A percentile compares a stretch with the other conserved stretches of the same genome.
These are phyloP conservation scores for Amazona vittata DNA, from an alignment of 2,113 vertebrate species.

Conservation along the genomic window DNA sequence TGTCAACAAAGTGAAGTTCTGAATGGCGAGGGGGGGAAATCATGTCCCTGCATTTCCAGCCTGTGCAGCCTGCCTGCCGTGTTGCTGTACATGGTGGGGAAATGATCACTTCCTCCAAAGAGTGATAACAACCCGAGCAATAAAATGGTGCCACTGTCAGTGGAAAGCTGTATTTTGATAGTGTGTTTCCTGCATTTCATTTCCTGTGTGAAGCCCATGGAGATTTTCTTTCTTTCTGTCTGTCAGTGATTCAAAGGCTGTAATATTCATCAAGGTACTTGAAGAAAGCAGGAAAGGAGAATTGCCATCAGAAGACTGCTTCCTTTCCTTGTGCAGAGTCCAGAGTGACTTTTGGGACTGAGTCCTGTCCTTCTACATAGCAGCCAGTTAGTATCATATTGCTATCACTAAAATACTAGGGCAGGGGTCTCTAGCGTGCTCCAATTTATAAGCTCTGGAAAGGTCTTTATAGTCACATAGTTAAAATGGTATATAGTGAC, in stretches of 20 bases:
- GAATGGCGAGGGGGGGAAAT: constrained; percentile 14
- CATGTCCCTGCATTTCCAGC: neutral
- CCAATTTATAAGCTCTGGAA: neutral
- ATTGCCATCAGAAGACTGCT: neutral
- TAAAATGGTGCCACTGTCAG: neutral
- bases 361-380: neutral
- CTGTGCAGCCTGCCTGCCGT: neutral
- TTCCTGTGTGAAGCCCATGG: neutral
- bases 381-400: neutral
- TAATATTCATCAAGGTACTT: neutral
- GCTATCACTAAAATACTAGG: neutral
- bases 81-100: neutral
- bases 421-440: neutral
- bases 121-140: neutral
- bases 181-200: neutral
- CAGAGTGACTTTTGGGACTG: neutral
- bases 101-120: neutral
- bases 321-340: neutral
- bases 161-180: neutral
- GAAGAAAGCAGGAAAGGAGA: neutral
- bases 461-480: neutral
- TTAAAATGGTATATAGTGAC: neutral
- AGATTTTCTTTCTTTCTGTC: neutral
- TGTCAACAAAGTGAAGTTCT: constrained; percentile 64
- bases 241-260: neutral